phyloP scores from a whole-genome alignment of 1,140 invertebrate genomes.

The Drosophila saltans region DNA sequence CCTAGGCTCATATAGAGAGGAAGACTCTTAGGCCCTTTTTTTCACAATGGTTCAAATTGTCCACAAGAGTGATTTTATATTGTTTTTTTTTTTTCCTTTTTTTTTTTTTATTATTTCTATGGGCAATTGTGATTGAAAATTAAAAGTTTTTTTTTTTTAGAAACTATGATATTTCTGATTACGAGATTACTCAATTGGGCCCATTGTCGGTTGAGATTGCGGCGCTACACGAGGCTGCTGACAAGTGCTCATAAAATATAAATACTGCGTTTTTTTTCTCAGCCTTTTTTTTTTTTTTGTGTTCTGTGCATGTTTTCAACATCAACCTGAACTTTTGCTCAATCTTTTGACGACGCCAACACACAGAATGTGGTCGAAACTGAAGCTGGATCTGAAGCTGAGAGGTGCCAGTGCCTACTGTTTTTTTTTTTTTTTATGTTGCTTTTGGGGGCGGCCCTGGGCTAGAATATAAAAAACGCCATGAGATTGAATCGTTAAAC shows the following conservation, averaged over 20 bases:
- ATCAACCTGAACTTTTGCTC: constrained; percentile 39
- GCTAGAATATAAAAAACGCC: constrained; percentile 54
- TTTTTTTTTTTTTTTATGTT: not conserved
- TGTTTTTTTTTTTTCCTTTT: too few relatives aligned
- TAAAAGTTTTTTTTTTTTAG: not conserved
- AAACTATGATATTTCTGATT: not conserved
- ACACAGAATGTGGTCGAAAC: constrained; percentile 16
- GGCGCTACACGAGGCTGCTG: constrained; percentile 61
- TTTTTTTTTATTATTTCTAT: too few relatives aligned
- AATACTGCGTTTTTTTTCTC: constrained; percentile 52
- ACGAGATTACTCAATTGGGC: constrained; percentile 7
- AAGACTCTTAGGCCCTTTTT: too few relatives aligned
- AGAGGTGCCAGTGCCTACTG: constrained; percentile 17
- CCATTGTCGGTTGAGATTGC: constrained; percentile 46
- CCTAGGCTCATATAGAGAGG: constrained; percentile 6
- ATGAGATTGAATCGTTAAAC: constrained; percentile 64
- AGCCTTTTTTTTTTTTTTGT: constrained; percentile 33
- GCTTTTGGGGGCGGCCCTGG: constrained; percentile 18
- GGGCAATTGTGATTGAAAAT: not conserved
- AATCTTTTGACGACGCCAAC: constrained; percentile 49
- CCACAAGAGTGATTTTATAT: too few relatives aligned
- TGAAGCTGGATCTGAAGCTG: constrained; percentile 11
- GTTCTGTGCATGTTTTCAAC: constrained; percentile 25
- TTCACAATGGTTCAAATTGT: too few relatives aligned
- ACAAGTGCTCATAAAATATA: constrained; percentile 72